Evolutionary conservation across 2,888 invertebrate species (phyloP).

Genomic region (Drosophila mercatorum): DNA sequence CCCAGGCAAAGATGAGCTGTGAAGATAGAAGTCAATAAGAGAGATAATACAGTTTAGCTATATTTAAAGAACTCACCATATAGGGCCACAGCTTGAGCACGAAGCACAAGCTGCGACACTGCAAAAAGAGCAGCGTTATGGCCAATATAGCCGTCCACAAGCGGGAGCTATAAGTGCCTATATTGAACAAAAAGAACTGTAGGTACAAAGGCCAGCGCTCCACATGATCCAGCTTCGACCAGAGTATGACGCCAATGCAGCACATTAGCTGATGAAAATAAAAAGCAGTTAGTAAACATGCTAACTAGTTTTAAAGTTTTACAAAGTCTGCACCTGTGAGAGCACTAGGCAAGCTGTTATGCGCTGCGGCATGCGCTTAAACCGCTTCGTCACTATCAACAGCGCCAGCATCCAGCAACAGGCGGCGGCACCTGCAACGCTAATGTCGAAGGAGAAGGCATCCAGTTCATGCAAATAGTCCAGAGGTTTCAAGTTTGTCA

Average conservation of each 20-base stretch:
- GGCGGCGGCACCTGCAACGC: constrained; percentile 91
- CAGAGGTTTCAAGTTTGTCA: constrained; percentile 88
- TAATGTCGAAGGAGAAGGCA: constrained; percentile 92
- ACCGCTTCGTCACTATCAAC: constrained; percentile 90
- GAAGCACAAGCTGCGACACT: constrained; percentile 93
- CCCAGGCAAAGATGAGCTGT: constrained; percentile 87
- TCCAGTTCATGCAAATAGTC: constrained; percentile 92
- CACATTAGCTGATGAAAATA: constrained; percentile 86
- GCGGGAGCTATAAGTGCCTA: constrained; percentile 92
- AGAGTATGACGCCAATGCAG: constrained; percentile 91
- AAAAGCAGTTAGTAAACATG: neutral
- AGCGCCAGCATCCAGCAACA: constrained; percentile 92
- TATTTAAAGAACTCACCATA: constrained; percentile 84
- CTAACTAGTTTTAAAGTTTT: neutral
- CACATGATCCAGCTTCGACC: constrained; percentile 87
- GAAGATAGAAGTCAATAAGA: constrained; percentile 51
- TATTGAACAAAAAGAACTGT: constrained; percentile 91
- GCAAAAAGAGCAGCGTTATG: constrained; percentile 91
- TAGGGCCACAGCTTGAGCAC: constrained; percentile 91
- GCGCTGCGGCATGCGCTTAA: constrained; percentile 91
- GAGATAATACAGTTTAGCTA: neutral
- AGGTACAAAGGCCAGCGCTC: constrained; percentile 88
- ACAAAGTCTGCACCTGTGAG: constrained; percentile 88
- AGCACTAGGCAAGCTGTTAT: constrained; percentile 91
- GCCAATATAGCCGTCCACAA: constrained; percentile 95